Base-by-base conservation (phyloP, 2,888 invertebrate species). In the Acanthoscelides obtectus region DNA sequence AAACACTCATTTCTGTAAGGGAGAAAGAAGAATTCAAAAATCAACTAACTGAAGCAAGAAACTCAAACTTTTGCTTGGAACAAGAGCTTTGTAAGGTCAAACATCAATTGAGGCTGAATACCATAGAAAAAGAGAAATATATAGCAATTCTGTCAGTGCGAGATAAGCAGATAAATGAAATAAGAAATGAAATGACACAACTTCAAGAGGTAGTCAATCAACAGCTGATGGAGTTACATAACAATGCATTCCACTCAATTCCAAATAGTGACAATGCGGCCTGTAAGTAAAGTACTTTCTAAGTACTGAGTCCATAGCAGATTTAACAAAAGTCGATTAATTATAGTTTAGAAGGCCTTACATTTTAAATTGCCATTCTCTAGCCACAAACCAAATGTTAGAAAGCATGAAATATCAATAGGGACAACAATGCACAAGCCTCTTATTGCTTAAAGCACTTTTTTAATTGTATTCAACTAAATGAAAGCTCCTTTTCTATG, bases 41-140 rank as follows among this genome's bases (percentile, higher is more conserved):
- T 19, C 72, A 81, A 69, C 75, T 84, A 21, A 76, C 80, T 27
- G 82, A 84, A 67, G 73, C 85, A 64, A 81, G 82, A 73, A 77
- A 77, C 71, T 78, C 83, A 65, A 85, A 84, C 73, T 45, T 70
- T 25, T 71, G 70, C 20, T 67, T 79, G 12, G 83, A 84, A 68
- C 80, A 82, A 71, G 83, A 84, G 70, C 79, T 77, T 66, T 72
- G 76, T 12, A 74, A 78, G 45, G 70, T 84, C 22, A 81, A 81
- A 75, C 83, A 85, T 72, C 81, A 85, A 71, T 71, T 85, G 72
- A 80, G 83, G 21, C 68, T 85, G 64, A 76, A 79, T 45, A 81
- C 79, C 22, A 81, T 86, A 77, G 85, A 86, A 75, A 83, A 81
- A 72, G 85, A 85, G 70, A 86, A 86, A 76, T 84, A 81, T 75